Conservation (phyloP, 64 coral and sea anemone species). For the Pocillopora damicornis region DNA sequence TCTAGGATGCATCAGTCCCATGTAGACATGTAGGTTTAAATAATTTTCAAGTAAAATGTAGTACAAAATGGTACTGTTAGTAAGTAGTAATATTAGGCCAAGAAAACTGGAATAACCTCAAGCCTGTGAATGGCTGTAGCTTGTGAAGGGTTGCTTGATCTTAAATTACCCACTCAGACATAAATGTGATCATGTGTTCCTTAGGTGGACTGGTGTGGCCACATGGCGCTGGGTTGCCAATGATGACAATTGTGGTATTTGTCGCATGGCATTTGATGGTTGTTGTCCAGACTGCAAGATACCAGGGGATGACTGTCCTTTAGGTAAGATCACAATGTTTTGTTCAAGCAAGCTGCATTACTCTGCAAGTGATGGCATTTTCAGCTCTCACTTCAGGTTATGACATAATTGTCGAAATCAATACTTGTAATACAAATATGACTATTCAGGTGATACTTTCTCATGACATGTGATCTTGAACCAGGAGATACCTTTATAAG, state of each 20-base stretch:
- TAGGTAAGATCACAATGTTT: constrained; percentile 44
- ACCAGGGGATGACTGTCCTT: constrained; percentile 97
- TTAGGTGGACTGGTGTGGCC: constrained; percentile 92
- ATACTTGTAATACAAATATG: no score
- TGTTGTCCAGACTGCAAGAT: constrained; percentile 95
- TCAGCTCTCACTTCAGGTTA: no score
- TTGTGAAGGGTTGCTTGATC: not conserved
- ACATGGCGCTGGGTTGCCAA: constrained; percentile 99
- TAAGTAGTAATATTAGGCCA: not conserved
- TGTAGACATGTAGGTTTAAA: no score
- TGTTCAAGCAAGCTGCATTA: no score
- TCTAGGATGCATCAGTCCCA: no score
- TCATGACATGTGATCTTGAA: no score
- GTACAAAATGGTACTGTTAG: not conserved
- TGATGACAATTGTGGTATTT: constrained; percentile 99
- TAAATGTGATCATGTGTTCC: not conserved
- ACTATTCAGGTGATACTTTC: no score
- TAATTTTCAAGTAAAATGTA: no score
- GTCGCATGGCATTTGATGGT: constrained; percentile 99
- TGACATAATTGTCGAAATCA: no score
- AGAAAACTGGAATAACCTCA: no score
- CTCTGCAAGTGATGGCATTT: no score
- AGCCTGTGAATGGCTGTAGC: not conserved
- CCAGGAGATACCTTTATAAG: not conserved
- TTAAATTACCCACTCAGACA: not conserved